Evolutionary conservation across 2,888 invertebrate species (phyloP).

Genomic region (Fabriciana adippe): DNA sequence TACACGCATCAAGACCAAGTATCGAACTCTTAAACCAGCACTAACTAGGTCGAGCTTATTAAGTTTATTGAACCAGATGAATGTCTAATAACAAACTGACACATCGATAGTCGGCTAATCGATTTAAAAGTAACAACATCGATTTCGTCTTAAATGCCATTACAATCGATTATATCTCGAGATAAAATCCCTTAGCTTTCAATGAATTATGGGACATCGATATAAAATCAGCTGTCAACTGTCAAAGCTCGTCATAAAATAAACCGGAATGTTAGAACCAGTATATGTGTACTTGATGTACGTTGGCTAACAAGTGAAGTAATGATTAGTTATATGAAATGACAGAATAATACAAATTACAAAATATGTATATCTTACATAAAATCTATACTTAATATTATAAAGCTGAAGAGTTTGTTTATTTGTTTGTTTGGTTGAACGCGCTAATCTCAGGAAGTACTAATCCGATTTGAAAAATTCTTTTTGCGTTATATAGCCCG

Average conservation of each 20-base stretch:
- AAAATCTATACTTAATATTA: too few relatives aligned
- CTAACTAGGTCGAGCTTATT: too few relatives aligned
- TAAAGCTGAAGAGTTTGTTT: too few relatives aligned
- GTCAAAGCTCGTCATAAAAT: slow-evolving; percentile 4
- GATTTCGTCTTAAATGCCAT: not conserved
- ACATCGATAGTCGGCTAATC: slow-evolving; percentile 8
- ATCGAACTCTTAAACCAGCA: too few relatives aligned
- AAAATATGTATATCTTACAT: too few relatives aligned
- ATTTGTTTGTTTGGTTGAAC: too few relatives aligned
- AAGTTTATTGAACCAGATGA: too few relatives aligned
- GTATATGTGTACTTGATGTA: not conserved
- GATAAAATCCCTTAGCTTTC: slow-evolving; percentile 7
- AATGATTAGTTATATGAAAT: not conserved
- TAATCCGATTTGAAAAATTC: too few relatives aligned
- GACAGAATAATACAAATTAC: too few relatives aligned
- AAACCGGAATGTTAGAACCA: not conserved
- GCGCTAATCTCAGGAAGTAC: too few relatives aligned
- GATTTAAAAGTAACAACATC: slow-evolving; percentile 19
- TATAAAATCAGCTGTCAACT: slow-evolving; percentile 21
- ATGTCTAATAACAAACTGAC: not conserved
- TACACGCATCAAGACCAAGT: too few relatives aligned
- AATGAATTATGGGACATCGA: slow-evolving; percentile 16
- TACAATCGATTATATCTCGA: slow-evolving; percentile 11
- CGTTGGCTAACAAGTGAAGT: not conserved
- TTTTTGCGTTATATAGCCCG: too few relatives aligned